Conservation (phyloP, 2,113 vertebrate genomes). For the Pomatostomus ruficeps region DNA sequence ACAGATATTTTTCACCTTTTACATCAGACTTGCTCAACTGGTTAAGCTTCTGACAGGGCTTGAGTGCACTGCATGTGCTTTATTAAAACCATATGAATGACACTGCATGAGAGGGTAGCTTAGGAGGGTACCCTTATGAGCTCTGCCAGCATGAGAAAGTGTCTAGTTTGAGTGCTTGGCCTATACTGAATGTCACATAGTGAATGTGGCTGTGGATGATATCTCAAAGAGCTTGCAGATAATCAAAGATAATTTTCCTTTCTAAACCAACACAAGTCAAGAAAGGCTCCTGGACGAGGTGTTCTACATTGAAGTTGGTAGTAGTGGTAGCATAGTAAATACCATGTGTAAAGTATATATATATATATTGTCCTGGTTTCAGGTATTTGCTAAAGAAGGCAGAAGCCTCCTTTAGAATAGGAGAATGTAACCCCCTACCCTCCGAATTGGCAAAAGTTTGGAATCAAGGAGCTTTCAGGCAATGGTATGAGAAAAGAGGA, state of each 20-base stretch:
- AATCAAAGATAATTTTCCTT: neutral
- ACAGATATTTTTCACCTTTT: neutral
- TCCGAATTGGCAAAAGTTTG: too few relatives aligned
- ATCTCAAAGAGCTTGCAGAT: neutral
- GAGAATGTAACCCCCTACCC: too few relatives aligned
- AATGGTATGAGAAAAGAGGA: too few relatives aligned
- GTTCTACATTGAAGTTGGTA: neutral
- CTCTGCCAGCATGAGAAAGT: rapidly evolving
- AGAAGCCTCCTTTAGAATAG: too few relatives aligned
- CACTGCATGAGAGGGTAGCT: neutral
- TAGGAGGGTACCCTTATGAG: rapidly evolving
- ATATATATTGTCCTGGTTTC: too few relatives aligned
- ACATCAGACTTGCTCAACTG: neutral
- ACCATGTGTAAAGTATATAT: neutral
- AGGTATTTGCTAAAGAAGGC: too few relatives aligned
- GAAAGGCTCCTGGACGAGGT: neutral
- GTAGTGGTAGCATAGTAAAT: neutral
- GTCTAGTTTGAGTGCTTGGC: neutral
- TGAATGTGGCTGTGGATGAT: neutral
- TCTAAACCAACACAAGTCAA: neutral
- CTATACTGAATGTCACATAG: neutral
- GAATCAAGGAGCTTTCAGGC: too few relatives aligned
- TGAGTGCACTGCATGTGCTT: neutral
- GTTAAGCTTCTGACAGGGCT: neutral
- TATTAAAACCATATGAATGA: neutral